Base-by-base conservation (phyloP, 2,113 vertebrate species). In the Eira barbara region DNA sequence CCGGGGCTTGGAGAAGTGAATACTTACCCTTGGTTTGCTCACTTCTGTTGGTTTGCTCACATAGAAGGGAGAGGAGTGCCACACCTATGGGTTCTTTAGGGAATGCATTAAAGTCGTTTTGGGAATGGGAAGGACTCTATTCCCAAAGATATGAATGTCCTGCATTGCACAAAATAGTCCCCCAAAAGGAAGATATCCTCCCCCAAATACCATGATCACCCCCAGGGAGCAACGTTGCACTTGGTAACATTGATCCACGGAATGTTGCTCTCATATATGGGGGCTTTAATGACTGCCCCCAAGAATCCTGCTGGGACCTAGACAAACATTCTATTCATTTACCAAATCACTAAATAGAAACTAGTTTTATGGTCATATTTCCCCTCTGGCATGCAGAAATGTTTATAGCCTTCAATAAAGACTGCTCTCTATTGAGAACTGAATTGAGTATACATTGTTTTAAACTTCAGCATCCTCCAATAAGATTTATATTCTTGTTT, bases 401-500 rank as follows among this genome's bases (percentile, higher is more conserved):
- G 96, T 98, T 98, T 98, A 98, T 94, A 95, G 91, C 73, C 86
- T 96, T 98, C 98, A 98, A 96, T 98, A 98, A 99, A 98, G 92
- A 87, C 93, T 95, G 96, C 52, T 96, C 87, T 97, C 85, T 96
- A 85, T 89, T 98, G 94, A 97, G 92, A 98, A 97, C 65, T 92
- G 76, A 95, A 80, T 94, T 98, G 98, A 95, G 96, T 59, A 45
- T 92, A 86, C 92, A 84, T 97, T 97, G 81, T 95, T 97, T 98
- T 98, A 98, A 98, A 97, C 95, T 96, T 94, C 94, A 98, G 91
- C 71, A 88, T 97, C 94, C 98, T 98, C 97, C 82, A 96, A 73
- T 98, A 97, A 98, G 98, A 99, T 99, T 98, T 98, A 99, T 98
- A 97, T 94, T 98, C 98, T 98, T 99, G 98, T 98, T 99, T 99